Evolutionary conservation across 2,113 vertebrate species (phyloP), one percentile per base, ranked within the genome.

Genomic region (Carassius gibelio): DNA sequence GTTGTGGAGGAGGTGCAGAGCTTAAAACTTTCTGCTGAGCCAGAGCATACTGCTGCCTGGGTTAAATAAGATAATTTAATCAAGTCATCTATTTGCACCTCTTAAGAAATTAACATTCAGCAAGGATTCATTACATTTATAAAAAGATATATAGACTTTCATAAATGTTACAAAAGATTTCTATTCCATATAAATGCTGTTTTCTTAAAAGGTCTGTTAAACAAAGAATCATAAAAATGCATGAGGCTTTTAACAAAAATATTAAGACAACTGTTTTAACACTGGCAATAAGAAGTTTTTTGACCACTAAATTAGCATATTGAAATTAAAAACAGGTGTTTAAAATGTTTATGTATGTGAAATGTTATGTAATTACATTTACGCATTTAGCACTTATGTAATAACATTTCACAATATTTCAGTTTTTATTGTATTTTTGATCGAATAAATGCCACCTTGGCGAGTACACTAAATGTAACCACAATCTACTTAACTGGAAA

Each of bases 21-120:
- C n/a, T 95, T 88, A 96, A 96, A 89, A 93, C 94, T 89, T 99
- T 99, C 91, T 99, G 98, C 88, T 99, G 98, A 85, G 97, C 96
- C 91, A 99, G 88, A 48, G 97, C 97, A 84, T 98, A 99, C 11
- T 99, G 98, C 93, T 99, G 97, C 93, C 98, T 14, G 26, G 3
- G 57, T 59, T 59, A 59, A 59, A 21, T 21, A 59, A 59, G 57
- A 59, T 21, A 21, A 59, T 59, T 6, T 21, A 59, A 59, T 59
- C 21, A 69, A 30, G n/a, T 64, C 10, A 64, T 13, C 4, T 5
- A 1, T 36, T 69, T 69, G 15, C 15, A 36, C 15, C 36, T 17
- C 30, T 14, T 66, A 36, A 36, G 14, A 68, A 68, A 34, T 68
- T 23, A 1, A 68, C 15, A 68, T 68, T 68, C 14, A 17, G 14